Conservation (phyloP, 64 coral and sea anemone genomes). For the Pocillopora verrucosa region DNA sequence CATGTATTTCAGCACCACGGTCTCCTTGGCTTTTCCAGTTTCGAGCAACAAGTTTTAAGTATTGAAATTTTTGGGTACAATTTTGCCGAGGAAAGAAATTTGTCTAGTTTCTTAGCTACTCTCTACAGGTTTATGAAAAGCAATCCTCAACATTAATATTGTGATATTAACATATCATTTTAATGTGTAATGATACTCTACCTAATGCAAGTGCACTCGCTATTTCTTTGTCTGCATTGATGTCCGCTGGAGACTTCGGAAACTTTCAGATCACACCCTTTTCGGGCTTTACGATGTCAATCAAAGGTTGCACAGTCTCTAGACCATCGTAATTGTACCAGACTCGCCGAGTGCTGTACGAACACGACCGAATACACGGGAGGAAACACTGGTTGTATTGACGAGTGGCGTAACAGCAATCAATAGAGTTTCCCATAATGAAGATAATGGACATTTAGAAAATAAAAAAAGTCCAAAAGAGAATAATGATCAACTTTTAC, state of each 20-base stretch:
- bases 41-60: no score
- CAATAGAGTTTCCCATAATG: constrained; percentile 8
- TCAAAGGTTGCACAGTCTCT: constrained; percentile 31
- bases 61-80: no score
- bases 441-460: no score
- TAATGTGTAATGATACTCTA: background rate
- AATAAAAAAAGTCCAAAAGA: background rate
- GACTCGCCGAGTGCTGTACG: constrained; percentile 23
- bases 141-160: no score
- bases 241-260: background rate
- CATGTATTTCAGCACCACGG: no score
- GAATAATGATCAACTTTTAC: no score
- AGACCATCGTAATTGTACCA: constrained; percentile 51
- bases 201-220: background rate
- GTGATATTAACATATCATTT: background rate
- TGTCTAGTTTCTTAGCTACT: no score
- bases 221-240: constrained; percentile 15
- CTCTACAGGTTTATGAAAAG: no score
- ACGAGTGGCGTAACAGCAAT: constrained; percentile 26
- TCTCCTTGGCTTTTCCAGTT: no score
- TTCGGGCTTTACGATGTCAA: constrained; percentile 32
- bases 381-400: constrained; percentile 27
- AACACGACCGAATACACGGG: constrained; percentile 20
- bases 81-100: no score
- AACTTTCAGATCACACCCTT: constrained; percentile 4